These are phyloP conservation scores for Luidia sarsii DNA, from an alignment of 53 echinoderm and acorn worm genomes.

Conservation along the genomic window DNA sequence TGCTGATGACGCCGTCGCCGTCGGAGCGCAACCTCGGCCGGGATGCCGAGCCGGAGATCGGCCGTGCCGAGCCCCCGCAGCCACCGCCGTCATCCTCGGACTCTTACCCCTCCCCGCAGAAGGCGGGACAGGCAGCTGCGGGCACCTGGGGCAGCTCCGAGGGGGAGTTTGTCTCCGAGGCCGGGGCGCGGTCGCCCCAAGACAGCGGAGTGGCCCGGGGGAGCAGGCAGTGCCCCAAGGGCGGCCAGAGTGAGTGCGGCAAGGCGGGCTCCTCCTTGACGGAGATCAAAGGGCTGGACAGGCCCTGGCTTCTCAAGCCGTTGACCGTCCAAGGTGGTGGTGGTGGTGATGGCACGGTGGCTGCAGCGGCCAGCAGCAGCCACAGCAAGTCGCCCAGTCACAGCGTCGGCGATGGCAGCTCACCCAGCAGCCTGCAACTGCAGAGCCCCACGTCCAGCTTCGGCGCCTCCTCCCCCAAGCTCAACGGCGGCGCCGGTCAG, in stretches of 20 bases:
- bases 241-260: conserved; percentile 34
- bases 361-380: too few species aligned
- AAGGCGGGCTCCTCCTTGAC: conserved; percentile 59
- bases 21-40: not conserved
- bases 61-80: not conserved
- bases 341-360: too few species aligned
- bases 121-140: not conserved
- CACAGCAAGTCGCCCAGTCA: too few species aligned
- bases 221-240: not conserved
- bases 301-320: conserved; percentile 37
- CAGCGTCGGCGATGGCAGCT: not conserved
- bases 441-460: conserved; percentile 34
- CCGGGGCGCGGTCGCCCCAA: not conserved
- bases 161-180: conserved; percentile 12
- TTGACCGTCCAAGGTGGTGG: conserved; percentile 3
- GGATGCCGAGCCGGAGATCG: not conserved
- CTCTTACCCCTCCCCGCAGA: conserved; percentile 11
- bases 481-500: conserved; percentile 16
- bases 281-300: conserved; percentile 16
- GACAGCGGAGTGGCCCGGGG: too few species aligned
- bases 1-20: not conserved
- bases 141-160: conserved; percentile 17
- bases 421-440: conserved; percentile 30
- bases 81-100: too few species aligned
- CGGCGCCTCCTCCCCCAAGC: conserved; percentile 12